Evolutionary conservation across 2,113 vertebrate genomes (phyloP).

Genomic region (Galbula dea): DNA sequence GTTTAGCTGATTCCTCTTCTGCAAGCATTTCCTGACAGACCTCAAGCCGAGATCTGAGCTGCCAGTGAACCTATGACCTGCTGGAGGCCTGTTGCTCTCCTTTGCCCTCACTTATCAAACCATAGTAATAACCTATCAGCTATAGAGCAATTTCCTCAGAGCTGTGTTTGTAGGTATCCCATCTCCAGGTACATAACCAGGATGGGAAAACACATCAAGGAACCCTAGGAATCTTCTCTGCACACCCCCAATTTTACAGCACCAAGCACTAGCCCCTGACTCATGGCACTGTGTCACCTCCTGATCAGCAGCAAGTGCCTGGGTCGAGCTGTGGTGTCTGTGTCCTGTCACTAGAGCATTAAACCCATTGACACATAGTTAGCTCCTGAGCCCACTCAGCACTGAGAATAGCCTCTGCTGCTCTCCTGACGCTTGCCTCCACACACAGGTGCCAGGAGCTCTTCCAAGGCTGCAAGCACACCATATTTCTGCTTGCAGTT

Average conservation of each 20-base stretch:
- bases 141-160: not conserved
- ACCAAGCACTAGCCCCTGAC: not conserved
- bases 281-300: fast-evolving
- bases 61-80: not conserved
- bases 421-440: not conserved
- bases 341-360: not conserved
- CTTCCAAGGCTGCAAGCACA: not conserved
- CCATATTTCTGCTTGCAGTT: not conserved
- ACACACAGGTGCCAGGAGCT: fast-evolving
- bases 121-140: not conserved
- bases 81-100: not conserved
- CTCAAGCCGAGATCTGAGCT: fast-evolving
- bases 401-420: not conserved
- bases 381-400: fast-evolving
- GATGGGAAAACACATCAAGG: not conserved
- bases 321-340: not conserved
- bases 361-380: fast-evolving
- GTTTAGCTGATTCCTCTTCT: not conserved
- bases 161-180: not conserved
- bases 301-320: fast-evolving
- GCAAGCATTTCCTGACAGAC: not conserved
- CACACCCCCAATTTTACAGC: not conserved
- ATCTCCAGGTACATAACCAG: not conserved
- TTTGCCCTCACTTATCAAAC: not conserved
- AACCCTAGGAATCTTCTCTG: not conserved